A percentile compares a stretch with the other conserved stretches of the same genome.
These are phyloP conservation scores for Euschistus heros DNA, from an alignment of 1,140 invertebrate species.

Conservation along the genomic window DNA sequence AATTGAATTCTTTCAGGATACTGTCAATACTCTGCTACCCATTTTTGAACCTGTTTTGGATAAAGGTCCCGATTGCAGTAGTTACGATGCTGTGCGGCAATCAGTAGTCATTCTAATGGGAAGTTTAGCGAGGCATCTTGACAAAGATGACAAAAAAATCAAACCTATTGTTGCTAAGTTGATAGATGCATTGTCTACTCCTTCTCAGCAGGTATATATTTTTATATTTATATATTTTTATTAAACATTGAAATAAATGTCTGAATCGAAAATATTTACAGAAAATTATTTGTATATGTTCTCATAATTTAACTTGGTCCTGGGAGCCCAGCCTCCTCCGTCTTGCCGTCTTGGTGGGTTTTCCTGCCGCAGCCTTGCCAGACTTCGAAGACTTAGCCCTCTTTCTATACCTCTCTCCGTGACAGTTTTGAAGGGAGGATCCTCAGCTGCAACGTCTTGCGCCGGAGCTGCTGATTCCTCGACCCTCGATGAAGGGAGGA, in stretches of 20 bases:
- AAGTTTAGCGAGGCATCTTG: constrained; percentile 86
- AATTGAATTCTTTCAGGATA: constrained; percentile 36
- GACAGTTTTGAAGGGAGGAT: too few relatives aligned
- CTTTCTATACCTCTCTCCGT: too few relatives aligned
- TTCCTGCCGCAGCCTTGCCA: too few relatives aligned
- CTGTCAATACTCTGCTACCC: constrained; percentile 62
- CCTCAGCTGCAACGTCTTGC: too few relatives aligned
- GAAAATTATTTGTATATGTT: background rate
- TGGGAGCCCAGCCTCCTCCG: too few relatives aligned
- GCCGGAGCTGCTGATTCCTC: too few relatives aligned
- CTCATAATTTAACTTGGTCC: background rate
- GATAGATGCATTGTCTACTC: constrained; percentile 84
- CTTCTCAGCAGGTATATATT: constrained; percentile 74
- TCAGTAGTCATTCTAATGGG: constrained; percentile 96
- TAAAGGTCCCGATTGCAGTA: constrained; percentile 78
- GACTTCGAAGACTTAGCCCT: too few relatives aligned
- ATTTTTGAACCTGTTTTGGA: constrained; percentile 86
- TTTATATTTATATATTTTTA: too few relatives aligned
- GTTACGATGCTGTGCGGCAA: constrained; percentile 85
- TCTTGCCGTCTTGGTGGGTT: too few relatives aligned
- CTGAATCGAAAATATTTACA: background rate
- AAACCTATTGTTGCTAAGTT: constrained; percentile 87
- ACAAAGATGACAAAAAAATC: constrained; percentile 74
- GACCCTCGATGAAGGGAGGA: too few relatives aligned
- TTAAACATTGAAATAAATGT: too few relatives aligned